Base-by-base conservation (phyloP, 2,113 vertebrate genomes). In the Chaenocephalus aceratus region DNA sequence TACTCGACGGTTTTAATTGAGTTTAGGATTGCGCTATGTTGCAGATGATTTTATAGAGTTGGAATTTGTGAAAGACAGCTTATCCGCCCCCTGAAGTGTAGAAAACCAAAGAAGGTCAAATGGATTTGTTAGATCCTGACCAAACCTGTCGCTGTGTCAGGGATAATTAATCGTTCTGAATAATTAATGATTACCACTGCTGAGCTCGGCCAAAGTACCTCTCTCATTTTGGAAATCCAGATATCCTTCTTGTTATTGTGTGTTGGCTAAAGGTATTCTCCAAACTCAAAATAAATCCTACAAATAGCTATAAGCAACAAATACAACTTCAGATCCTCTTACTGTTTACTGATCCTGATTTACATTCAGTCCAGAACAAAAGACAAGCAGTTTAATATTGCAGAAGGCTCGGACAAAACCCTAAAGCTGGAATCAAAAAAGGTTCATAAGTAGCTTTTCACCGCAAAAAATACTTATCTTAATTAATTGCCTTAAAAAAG, bases 161-260 rank as follows among this genome's bases (percentile, higher is more conserved):
- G 45, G 53, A 59, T 76, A 76, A 67, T 76, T 76, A 66, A 67
- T 51, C 54, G 51, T 64, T 30, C 18, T 63, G 62, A 65, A 58
- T 65, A 76, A 59, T 67, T 49, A 51, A 67, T 76, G n/a, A 26
- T 11, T 11, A 44, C 59, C 59, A 23, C 45, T 23, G 59, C 58
- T 36, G 14, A 44, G 57, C 36, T 41, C 5, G 36, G 36, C 15
- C 16, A 11, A 30, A 57, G 53, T 46, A 11, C 18, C 15, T 46
- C 21, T 64, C 26, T 53, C 16, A 23, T 46, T 72, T 14, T 49
- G 44, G 15, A 66, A 53, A 46, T 10, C 23, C 23, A 23, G 45
- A 36, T 14, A 60, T 18, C 7, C 26, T 36, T 51, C 54, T 45
- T n/a, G 18, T 21, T 30, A 44, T n/a, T 53, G 11, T 51, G 30